Conservation (phyloP, 1,140 invertebrate genomes). For the Megathymus violae region DNA sequence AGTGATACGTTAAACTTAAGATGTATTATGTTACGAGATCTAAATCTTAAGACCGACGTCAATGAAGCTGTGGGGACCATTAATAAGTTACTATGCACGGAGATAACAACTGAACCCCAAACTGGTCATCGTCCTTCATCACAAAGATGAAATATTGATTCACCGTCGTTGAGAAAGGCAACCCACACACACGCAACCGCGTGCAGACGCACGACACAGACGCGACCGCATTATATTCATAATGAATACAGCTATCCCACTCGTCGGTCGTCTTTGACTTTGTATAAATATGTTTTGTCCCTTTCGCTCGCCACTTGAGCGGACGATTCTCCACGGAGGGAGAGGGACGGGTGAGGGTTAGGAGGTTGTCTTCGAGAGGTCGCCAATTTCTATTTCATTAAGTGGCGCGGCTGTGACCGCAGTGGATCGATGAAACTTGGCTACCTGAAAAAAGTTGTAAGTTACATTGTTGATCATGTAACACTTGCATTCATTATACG, state of each 20-base stretch:
- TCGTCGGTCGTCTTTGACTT: constrained; percentile 81
- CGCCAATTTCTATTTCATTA: constrained; percentile 83
- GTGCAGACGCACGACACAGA: constrained; percentile 74
- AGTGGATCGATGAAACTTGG: constrained; percentile 71
- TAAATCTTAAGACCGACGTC: too few species aligned
- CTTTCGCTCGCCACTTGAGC: constrained; percentile 67
- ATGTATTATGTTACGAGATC: too few species aligned
- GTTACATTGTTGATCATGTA: constrained; percentile 31
- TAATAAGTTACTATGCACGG: constrained; percentile 29
- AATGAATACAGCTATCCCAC: constrained; percentile 83
- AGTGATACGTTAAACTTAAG: too few species aligned
- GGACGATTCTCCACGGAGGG: constrained; percentile 54
- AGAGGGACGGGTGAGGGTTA: constrained; percentile 69
- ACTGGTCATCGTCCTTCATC: constrained; percentile 68
- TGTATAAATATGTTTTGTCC: constrained; percentile 82
- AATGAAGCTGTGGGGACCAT: neutral
- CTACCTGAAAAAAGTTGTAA: constrained; percentile 59
- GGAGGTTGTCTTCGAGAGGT: constrained; percentile 79
- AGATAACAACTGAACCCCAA: constrained; percentile 47
- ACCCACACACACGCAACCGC: constrained; percentile 59
- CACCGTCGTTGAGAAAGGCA: constrained; percentile 66
- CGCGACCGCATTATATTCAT: constrained; percentile 81
- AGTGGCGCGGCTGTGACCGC: constrained; percentile 75
- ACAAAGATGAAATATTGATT: constrained; percentile 83
- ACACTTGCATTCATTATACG: constrained; percentile 60